phyloP scores from a whole-genome alignment of 2,797 vertebrate species.

The Triplophysa yarkandensis region DNA sequence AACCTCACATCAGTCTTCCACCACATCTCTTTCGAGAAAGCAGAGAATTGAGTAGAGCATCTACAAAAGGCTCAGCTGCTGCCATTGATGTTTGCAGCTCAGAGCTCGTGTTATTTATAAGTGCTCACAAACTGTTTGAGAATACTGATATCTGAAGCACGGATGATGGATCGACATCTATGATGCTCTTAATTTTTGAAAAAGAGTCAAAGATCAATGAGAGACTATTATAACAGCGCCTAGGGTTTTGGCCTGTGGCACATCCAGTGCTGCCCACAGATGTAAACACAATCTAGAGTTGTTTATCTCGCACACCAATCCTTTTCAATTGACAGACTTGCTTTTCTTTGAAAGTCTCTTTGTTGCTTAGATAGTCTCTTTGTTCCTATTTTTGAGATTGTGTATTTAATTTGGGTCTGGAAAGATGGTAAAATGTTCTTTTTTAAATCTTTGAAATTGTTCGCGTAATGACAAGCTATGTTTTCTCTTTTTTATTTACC shows the following conservation, averaged over 20 bases:
- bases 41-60: conserved; percentile 62
- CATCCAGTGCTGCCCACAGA: conserved; percentile 45
- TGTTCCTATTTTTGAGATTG: conserved; percentile 16
- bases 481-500: background rate
- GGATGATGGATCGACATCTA: conserved; percentile 42
- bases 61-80: conserved; percentile 41
- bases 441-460: conserved; percentile 45
- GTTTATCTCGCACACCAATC: conserved; percentile 47
- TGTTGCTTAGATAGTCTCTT: conserved; percentile 19
- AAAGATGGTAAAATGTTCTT: conserved; percentile 46
- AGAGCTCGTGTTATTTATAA: conserved; percentile 50
- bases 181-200: conserved; percentile 42
- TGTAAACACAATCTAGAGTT: conserved; percentile 59
- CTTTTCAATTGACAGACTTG: conserved; percentile 35
- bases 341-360: conserved; percentile 57
- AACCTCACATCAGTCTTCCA: conserved; percentile 78
- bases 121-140: conserved; percentile 44
- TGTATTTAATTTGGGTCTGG: conserved; percentile 56
- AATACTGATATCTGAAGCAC: conserved; percentile 43
- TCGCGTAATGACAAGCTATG: conserved; percentile 16
- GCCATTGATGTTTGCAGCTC: conserved; percentile 45
- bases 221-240: conserved; percentile 39
- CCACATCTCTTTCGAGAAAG: conserved; percentile 69
- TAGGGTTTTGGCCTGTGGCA: conserved; percentile 47
- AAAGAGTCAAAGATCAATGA: conserved; percentile 46